Base-by-base conservation (phyloP, 2,113 vertebrate species). In the Chloropsis cyanopogon region DNA sequence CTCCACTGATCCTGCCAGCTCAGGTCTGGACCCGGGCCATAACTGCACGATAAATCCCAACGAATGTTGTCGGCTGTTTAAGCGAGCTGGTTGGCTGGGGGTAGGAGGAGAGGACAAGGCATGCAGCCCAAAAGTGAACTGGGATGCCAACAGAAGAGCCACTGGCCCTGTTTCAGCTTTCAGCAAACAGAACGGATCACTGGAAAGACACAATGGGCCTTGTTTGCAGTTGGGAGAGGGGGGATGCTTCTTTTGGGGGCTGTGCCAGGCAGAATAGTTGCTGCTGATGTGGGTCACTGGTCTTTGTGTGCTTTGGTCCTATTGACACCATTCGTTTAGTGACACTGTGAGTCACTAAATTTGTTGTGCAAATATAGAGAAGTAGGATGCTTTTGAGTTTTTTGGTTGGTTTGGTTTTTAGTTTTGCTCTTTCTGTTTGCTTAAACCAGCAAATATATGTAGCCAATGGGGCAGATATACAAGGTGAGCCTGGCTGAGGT, bases 1-100 rank as follows among this genome's bases (percentile, higher is more conserved):
- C 96, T 97, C 73, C 82, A 73, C 73, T 90, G 94, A 94, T 97
- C 84, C 90, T 95, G 97, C 96, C 97, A 97, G 96, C 94, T 97
- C 29, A 65, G 73, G 42, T 68, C 95, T 98, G 98, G 97, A 97
- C 90, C 82, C 0, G 0, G 89, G 97, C 98, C 98, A 98, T 93
- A n/a, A 13, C 86, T 86, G 94, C 91, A 72, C 3, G 88, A 95
- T 95, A 93, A 97, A 97, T 97, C 92, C 77, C 64, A 97, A 88
- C 3, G 11, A 92, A 54, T 79, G 85, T 59, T 92, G 54, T 91
- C 24, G 84, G 83, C 83, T 97, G 69, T 94, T 97, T 93, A 92
- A 95, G 87, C 0, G 37, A 96, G 82, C 72, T 88, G 77, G 21
- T 39, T 2, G 24, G 92, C 93, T 79, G 39, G 46, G 65, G 56